Evolutionary conservation across 92 coral and sea anemone species (phyloP), one percentile per base, ranked within the genome.

Genomic region (Pocillopora meandrina): DNA sequence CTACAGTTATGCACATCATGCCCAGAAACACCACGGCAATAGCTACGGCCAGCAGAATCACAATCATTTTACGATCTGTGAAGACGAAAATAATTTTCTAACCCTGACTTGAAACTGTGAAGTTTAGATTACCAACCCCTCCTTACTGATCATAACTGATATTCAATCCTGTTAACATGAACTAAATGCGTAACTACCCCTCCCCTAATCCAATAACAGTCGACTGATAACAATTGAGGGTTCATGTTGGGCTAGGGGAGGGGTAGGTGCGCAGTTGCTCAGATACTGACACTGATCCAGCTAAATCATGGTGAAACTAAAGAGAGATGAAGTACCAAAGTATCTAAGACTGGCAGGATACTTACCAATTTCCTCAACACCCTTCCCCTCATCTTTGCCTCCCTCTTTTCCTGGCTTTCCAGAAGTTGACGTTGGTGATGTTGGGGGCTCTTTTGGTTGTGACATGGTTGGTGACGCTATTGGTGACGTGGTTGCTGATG

Each of bases 11-110:
- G 12, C 36, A 9, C 21, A 81, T 2, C 57, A 81, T 58, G 33
- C 70, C 85, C 62, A 71, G 57, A 18, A 75, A 36, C 16, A 67
- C 61, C 31, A 56, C 84, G 17, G 56, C 80, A 18, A 76, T 35
- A 61, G 85, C 65, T 23, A 71, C 85, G 4, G 85, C 19, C 35
- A 81, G 11, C 71, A 81, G 71, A 56, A 60, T 20, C 55, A 81
- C 3, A 10, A 81, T 71, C 26, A 56, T n/a, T 21, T 71, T 62
- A 19, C 77, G 77, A 58, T 71, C 75, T 12, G 69, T 8, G 19
- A 31, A 3, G n/a, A 59, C 15, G 52, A 7, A 20, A 42, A 81
- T 9, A 34, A 42, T 34, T 18, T n/a, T 5, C 52, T 42, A 42
- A 42, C 52, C 4, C 52, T 42, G 52, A 42, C 4, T 5, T 42